Conservation (phyloP, 2,888 invertebrate genomes). For the Papilio demoleus region DNA sequence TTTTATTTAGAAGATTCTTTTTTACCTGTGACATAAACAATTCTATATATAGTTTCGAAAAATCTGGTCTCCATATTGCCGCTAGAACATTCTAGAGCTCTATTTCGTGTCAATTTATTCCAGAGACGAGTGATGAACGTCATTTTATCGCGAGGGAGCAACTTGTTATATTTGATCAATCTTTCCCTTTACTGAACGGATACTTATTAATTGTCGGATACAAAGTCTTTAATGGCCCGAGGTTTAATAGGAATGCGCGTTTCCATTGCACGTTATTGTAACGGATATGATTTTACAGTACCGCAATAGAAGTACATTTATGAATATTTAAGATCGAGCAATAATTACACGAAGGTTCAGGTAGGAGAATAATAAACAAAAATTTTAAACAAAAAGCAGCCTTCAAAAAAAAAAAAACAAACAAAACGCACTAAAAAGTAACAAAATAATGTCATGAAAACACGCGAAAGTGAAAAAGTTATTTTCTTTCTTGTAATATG, state of each 20-base stretch:
- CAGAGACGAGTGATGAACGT: slow-evolving; percentile 51
- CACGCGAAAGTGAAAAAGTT: no score
- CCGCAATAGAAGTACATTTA: no score
- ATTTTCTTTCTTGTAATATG: no score
- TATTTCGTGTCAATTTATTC: slow-evolving; percentile 61
- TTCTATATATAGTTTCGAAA: slow-evolving; percentile 68
- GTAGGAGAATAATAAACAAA: no score
- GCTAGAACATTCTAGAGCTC: slow-evolving; percentile 63
- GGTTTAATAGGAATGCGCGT: slow-evolving; percentile 25
- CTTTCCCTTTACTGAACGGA: slow-evolving; percentile 21
- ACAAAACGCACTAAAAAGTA: no score
- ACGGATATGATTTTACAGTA: no score
- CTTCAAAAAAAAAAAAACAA: no score
- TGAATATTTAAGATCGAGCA: no score
- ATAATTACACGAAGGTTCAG: no score
- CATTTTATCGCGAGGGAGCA: slow-evolving; percentile 52
- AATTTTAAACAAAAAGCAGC: no score
- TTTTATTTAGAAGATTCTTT: no score
- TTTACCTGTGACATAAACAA: slow-evolving; percentile 66
- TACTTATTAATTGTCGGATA: slow-evolving; percentile 35
- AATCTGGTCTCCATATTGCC: slow-evolving; percentile 65
- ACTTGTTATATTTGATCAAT: slow-evolving; percentile 28
- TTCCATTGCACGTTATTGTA: slow-evolving; percentile 24
- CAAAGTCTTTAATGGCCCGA: slow-evolving; percentile 32
- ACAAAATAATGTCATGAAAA: no score